Evolutionary conservation across 2,797 vertebrate species (phyloP).

Genomic region (Lepilemur ruficaudatus): DNA sequence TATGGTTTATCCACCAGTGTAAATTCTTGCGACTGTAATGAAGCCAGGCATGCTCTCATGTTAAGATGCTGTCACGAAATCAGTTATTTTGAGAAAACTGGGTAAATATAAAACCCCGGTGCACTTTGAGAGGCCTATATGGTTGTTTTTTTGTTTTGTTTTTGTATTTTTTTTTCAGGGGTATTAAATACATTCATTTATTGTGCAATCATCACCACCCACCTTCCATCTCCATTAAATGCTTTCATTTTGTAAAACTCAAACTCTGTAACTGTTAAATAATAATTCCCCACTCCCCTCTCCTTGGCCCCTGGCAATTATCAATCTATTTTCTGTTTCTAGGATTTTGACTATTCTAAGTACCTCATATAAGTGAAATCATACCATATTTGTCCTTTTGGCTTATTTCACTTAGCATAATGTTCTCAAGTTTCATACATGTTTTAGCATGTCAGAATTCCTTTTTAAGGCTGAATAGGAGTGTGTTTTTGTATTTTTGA

Average conservation of each 20-base stretch:
- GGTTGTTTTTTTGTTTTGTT: too few relatives aligned
- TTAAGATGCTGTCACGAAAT: not conserved
- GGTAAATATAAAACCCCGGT: conserved; percentile 30
- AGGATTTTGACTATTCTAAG: not conserved
- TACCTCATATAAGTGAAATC: not conserved
- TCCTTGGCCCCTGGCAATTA: not conserved
- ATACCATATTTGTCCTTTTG: not conserved
- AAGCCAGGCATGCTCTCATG: not conserved
- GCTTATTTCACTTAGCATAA: not conserved
- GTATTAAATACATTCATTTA: not conserved
- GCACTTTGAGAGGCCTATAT: not conserved
- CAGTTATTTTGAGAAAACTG: conserved; percentile 41
- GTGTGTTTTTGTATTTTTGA: too few relatives aligned
- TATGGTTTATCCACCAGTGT: not conserved
- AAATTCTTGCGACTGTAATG: not conserved
- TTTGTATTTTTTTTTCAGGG: not conserved
- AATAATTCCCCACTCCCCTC: not conserved
- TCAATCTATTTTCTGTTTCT: not conserved
- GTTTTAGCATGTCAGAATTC: not conserved
- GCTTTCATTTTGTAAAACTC: not conserved
- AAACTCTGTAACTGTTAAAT: not conserved
- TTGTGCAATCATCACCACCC: not conserved
- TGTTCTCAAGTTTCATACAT: not conserved
- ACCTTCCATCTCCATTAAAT: not conserved
- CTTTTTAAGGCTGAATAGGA: not conserved